phyloP scores from a whole-genome alignment of 1,140 invertebrate species.

The Idris sp. region DNA sequence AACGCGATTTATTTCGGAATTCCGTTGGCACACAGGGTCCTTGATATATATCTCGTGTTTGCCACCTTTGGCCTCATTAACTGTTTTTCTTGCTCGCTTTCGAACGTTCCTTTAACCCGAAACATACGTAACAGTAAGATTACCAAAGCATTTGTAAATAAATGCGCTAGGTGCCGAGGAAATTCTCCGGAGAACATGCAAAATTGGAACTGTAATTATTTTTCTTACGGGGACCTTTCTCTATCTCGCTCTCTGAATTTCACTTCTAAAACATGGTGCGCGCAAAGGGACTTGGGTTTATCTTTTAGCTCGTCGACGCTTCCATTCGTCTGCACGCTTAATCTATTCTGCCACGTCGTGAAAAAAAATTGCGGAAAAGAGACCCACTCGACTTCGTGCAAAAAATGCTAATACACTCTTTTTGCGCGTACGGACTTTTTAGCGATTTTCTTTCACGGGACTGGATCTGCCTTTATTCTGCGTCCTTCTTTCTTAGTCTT shows the following conservation, averaged over 20 bases:
- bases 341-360: constrained; percentile 36
- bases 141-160: constrained; percentile 66
- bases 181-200: constrained; percentile 56
- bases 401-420: constrained; percentile 56
- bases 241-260: constrained; percentile 56
- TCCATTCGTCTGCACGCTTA: constrained; percentile 51
- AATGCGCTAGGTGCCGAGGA: constrained; percentile 58
- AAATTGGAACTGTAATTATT: constrained; percentile 72
- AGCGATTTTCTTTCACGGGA: constrained; percentile 36
- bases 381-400: constrained; percentile 58
- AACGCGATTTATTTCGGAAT: constrained; percentile 62
- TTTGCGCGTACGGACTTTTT: constrained; percentile 33
- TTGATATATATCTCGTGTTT: constrained; percentile 49
- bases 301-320: constrained; percentile 61
- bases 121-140: constrained; percentile 46
- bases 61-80: constrained; percentile 53
- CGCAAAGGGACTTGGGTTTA: constrained; percentile 57
- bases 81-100: constrained; percentile 41
- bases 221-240: constrained; percentile 57
- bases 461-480: not conserved
- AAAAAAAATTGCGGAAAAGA: constrained; percentile 52
- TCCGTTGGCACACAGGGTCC: constrained; percentile 43
- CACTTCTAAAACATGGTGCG: constrained; percentile 53
- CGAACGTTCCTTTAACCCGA: constrained; percentile 43
- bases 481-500: too few species aligned